A percentile compares a stretch with the other conserved stretches of the same genome.
phyloP scores from a whole-genome alignment of 2,113 vertebrate species.

The Buteo buteo region DNA sequence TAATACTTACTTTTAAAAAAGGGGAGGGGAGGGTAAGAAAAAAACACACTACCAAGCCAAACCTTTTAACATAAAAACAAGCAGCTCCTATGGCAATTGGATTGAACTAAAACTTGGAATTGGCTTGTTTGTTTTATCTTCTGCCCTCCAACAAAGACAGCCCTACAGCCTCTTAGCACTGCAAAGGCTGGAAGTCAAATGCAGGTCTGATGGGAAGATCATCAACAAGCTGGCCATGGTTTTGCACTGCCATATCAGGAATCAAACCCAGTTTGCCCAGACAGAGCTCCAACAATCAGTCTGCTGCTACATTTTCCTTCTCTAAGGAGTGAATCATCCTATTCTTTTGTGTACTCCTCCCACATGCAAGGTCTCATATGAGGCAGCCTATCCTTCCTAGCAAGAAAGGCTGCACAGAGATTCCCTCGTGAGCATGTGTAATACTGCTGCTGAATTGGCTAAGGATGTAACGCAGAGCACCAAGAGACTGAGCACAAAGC shows the following conservation, averaged over 20 bases:
- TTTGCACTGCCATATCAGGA: background rate
- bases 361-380: constrained; percentile 13
- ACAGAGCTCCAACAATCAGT: background rate
- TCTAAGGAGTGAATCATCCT: constrained; percentile 39
- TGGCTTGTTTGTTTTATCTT: background rate
- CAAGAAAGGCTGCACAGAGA: background rate
- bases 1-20: background rate
- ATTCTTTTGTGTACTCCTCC: constrained; percentile 31
- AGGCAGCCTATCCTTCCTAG: background rate
- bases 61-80: background rate
- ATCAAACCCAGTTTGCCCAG: background rate
- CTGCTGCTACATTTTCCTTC: background rate
- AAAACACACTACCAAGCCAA: background rate
- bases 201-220: background rate
- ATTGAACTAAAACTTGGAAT: background rate
- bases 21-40: background rate
- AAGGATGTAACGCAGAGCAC: background rate
- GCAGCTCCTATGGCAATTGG: background rate
- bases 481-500: background rate
- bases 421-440: constrained; percentile 6
- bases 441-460: constrained; percentile 24
- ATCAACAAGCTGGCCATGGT: background rate
- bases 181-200: background rate
- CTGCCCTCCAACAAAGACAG: background rate
- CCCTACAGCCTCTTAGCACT: background rate